Evolutionary conservation across 2,797 vertebrate species (phyloP), one percentile per base, ranked within the genome.

Genomic region (Rhinichthys osculus): DNA sequence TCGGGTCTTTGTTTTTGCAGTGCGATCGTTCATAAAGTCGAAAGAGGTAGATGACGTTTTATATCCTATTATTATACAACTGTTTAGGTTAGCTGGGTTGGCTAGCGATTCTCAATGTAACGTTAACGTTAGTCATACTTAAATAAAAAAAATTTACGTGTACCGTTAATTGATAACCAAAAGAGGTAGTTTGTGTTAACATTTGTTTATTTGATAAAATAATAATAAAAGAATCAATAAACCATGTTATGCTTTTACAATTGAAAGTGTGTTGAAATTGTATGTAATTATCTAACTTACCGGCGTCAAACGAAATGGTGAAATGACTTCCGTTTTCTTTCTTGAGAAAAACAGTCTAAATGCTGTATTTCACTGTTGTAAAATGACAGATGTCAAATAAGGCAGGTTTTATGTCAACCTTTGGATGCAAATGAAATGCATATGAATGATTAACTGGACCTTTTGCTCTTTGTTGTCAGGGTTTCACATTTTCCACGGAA

Each of bases 21-120:
- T 3, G n/a, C 35, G 1, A 44, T 59, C 11, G 17, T 57, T 23
- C 1, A 59, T n/a, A 85, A 42, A 33, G 64, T 42, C 38, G 8
- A 13, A 72, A 79, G 83, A 85, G 76, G 83, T 85, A 77, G 23
- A 27, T 50, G 40, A 7, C 71, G 4, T 50, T 83, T 83, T 47
- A 16, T 50, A 44, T 19, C 1, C 50, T 9, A 10, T 69, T 40
- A 14, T 5, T 54, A 11, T 70, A 30, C 17, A 33, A 2, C 6
- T 17, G 7, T 30, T 80, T 50, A 52, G 19, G 42, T 73, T 40
- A 17, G 78, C 64, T 8, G n/a, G 42, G 13, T 21, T n/a, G 2
- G 44, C 44, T 80, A 13, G 7, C 3, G 52, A 23, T 78, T 27
- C 23, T n/a, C 27, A 5, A 35, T 2, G 27, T 21, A 16, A 33